These are phyloP conservation scores for Lasaia peninsularis DNA, from an alignment of 1,140 invertebrate species.

Conservation along the genomic window DNA sequence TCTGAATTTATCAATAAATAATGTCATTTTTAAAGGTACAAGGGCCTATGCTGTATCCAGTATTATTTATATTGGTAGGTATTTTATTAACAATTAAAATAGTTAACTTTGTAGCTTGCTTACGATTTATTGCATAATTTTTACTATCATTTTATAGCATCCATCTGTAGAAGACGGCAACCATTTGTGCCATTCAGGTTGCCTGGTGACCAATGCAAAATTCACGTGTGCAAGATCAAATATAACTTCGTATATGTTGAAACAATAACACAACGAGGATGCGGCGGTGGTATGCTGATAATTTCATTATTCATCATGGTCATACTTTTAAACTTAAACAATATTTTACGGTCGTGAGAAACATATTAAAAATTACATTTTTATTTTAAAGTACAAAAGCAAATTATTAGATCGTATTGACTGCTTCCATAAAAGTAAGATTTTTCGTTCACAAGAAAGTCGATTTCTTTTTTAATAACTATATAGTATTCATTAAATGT, in stretches of 20 bases:
- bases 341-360: not conserved
- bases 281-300: slow-evolving; percentile 23
- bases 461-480: too few relatives aligned
- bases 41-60: slow-evolving; percentile 41
- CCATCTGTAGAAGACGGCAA: slow-evolving; percentile 37
- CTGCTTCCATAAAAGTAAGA: too few relatives aligned
- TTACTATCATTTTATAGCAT: slow-evolving; percentile 32
- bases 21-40: slow-evolving; percentile 33
- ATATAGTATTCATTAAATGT: too few relatives aligned
- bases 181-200: slow-evolving; percentile 42
- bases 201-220: slow-evolving; percentile 34
- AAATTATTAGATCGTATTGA: not conserved
- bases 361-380: not conserved
- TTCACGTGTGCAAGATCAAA: slow-evolving; percentile 46
- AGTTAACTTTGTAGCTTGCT: too few relatives aligned
- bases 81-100: slow-evolving; percentile 2
- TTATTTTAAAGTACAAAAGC: not conserved
- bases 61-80: slow-evolving; percentile 51
- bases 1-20: not conserved
- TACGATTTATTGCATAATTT: not conserved
- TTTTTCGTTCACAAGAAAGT: too few relatives aligned
- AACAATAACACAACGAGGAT: not conserved
- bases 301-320: not conserved
- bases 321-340: not conserved
- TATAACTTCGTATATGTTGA: slow-evolving; percentile 58